Evolutionary conservation across 2,888 invertebrate species (phyloP), one percentile per base, ranked within the genome.

Genomic region (Noctuana brunneofusca): DNA sequence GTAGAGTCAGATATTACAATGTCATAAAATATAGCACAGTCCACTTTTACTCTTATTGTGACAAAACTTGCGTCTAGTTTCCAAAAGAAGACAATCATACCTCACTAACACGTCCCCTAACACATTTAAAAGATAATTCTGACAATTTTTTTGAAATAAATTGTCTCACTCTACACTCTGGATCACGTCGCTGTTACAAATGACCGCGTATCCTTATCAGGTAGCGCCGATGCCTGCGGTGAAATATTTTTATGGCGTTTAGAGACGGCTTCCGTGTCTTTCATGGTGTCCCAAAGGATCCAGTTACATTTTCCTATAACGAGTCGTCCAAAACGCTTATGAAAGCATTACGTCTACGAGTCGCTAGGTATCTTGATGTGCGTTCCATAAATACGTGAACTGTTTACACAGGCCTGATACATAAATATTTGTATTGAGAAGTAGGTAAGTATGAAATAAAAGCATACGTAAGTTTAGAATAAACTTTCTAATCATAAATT

Each of bases 171-270:
- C 69, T 71, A 71, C 71, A 70, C 74, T 69, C 71, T 75, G 78
- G 81, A 81, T 78, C 82, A 80, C 76, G 82, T 77, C 73, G 79
- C 79, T 80, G 80, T 83, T 85, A 87, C 84, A 85, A 88, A 87
- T 81, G 83, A 84, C 82, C 79, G 84, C 85, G 85, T 88, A 87
- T 81, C 84, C 84, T 87, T 89, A 87, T 88, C 88, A 87, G 86
- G 87, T 88, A 89, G 87, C 86, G 69, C 74, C 76, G 82, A 80
- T 79, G 80, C 79, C 80, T 75, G 79, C 79, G 74, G 83, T 88
- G 83, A 88, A 88, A 84, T 86, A 88, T 87, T 87, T 89, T 88
- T 87, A 88, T 87, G 80, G 82, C 76, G 74, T 81, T 82, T 81
- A 70, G 79, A 82, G 76, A 75, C 79, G 81, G 85, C 88, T 87